These are phyloP conservation scores for Polylopha cassiicola DNA, from an alignment of 2,888 invertebrate species.

Conservation along the genomic window DNA sequence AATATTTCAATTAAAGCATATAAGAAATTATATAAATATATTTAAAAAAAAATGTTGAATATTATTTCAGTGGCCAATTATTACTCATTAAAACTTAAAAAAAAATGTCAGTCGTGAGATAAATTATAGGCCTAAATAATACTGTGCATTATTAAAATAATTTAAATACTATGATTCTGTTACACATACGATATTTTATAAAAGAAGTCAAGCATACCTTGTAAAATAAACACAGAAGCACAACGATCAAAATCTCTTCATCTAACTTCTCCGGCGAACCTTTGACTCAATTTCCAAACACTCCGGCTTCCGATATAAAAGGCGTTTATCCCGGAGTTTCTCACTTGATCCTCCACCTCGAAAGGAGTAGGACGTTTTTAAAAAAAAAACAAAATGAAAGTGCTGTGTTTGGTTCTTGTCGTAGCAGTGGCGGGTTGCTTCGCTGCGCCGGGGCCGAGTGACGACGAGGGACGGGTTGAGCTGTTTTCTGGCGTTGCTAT, in stretches of 20 bases:
- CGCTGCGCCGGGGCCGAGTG: slow-evolving; percentile 53
- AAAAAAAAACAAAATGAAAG: slow-evolving; percentile 42
- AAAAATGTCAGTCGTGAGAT: no score
- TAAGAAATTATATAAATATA: no score
- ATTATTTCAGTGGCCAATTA: no score
- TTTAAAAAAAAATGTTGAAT: no score
- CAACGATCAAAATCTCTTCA: slow-evolving; percentile 43
- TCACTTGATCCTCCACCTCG: slow-evolving; percentile 56
- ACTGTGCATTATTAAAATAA: no score
- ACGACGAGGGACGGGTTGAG: slow-evolving; percentile 56
- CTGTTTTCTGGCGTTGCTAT: slow-evolving; percentile 67
- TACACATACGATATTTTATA: no score
- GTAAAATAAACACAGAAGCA: no score
- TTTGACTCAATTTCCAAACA: slow-evolving; percentile 33
- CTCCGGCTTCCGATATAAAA: slow-evolving; percentile 46
- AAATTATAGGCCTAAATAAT: no score
- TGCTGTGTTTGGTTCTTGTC: slow-evolving; percentile 51
- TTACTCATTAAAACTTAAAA: no score
- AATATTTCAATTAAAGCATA: no score
- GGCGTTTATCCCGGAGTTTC: slow-evolving; percentile 40
- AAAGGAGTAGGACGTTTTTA: slow-evolving; percentile 38
- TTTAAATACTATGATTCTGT: no score
- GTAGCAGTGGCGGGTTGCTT: slow-evolving; percentile 50
- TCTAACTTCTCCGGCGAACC: slow-evolving; percentile 26
- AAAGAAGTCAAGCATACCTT: no score